Evolutionary conservation across 2,113 vertebrate genomes (phyloP), one percentile per base, ranked within the genome.

Genomic region (Platysteira castanea): DNA sequence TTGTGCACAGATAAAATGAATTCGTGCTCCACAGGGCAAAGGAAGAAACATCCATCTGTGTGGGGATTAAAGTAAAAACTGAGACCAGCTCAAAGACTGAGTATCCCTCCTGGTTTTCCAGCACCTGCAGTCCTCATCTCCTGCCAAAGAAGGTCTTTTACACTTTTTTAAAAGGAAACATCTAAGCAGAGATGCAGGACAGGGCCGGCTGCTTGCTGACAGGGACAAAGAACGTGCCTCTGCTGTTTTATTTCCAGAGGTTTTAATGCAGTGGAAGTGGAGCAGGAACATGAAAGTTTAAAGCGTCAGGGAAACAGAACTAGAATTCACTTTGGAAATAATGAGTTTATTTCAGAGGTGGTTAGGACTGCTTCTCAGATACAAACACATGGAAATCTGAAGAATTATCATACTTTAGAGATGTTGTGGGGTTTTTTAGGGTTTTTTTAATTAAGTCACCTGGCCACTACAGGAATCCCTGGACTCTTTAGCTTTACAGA

Each of bases 11-110:
- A 23, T 1, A 47, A 81, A 89, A 84, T 6, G 4, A 78, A 87
- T 26, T 35, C 0, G 0, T 21, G 49, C 42, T 87, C 49, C 1
- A 1, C 35, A 60, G 65, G 41, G 16, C 84, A 76, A 73, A 83
- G 78, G 46, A 65, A 84, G n/a, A 92, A 89, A 44, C 64, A 56
- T 17, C 46, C 67, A 70, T 42, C 46, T 63, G 1, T 6, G 35
- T 16, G 35, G 15, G 14, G 49, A 84, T 39, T 53, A n/a, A 92
- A 86, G 41, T 6, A 42, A 56, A 83, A 91, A 73, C n/a, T 7
- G 46, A 85, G 82, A 59, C 61, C 71, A 80, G 33, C 42, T 65
- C 69, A 56, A 21, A 67, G 35, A 44, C 69, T 12, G 24, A 59
- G 46, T 9, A 3, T 70, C 17, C 54, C 30, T 85, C 78, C 70